Conservation (phyloP, 2,888 invertebrate genomes). For the Rotaria magnacalcarata region DNA sequence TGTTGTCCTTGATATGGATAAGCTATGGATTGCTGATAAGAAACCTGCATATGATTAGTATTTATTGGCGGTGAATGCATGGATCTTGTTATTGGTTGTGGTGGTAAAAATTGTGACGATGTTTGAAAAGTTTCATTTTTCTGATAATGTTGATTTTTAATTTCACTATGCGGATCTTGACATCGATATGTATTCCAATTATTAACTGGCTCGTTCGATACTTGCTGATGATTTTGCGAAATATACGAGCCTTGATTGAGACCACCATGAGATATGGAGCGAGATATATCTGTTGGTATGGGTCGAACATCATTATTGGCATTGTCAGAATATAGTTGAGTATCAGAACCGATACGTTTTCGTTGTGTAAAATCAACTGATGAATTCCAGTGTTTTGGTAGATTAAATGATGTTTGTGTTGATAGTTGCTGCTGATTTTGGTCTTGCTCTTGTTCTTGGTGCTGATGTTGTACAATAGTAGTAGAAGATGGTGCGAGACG, state of each 20-base stretch:
- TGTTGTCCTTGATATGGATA: slow-evolving; percentile 32
- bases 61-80: neutral
- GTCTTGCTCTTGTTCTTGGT: neutral
- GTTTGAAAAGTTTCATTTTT: neutral
- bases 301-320: neutral
- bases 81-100: neutral
- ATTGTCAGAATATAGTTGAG: neutral
- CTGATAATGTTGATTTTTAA: neutral
- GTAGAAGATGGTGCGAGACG: neutral
- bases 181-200: neutral
- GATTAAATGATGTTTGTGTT: neutral
- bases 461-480: neutral
- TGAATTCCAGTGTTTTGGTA: neutral
- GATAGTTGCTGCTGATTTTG: neutral
- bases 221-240: neutral
- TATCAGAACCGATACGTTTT: slow-evolving; percentile 12
- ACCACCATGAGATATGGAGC: neutral
- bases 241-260: neutral
- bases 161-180: neutral
- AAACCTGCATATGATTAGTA: neutral
- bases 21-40: neutral
- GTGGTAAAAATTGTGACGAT: slow-evolving; percentile 2
- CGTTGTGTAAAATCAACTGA: neutral
- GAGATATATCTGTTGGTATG: neutral
- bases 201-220: neutral